Conservation (phyloP, 2,888 invertebrate species). For the Chrysolina oricalcia region DNA sequence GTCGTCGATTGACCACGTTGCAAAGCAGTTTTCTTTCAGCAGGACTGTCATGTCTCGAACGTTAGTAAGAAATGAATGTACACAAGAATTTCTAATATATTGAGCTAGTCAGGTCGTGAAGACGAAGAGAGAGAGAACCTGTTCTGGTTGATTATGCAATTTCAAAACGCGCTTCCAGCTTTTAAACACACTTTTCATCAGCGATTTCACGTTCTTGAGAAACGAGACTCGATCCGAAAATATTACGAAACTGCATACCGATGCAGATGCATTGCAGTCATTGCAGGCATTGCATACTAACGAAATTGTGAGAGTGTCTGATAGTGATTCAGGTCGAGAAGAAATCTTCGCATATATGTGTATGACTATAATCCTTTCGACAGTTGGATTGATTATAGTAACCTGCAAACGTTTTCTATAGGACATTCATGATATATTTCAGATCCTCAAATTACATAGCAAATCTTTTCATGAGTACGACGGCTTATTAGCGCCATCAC, state of each 20-base stretch:
- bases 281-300: background rate
- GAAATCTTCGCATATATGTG: background rate
- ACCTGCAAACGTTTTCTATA: too few relatives aligned
- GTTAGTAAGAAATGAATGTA: conserved; percentile 37
- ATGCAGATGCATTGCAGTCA: conserved; percentile 31
- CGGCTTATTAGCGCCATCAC: too few relatives aligned
- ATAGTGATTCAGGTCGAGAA: background rate
- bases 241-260: conserved; percentile 33
- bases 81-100: conserved; percentile 42
- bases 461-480: too few relatives aligned
- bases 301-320: conserved; percentile 16
- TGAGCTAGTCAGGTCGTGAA: conserved; percentile 26
- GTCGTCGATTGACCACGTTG: conserved; percentile 29
- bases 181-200: conserved; percentile 38
- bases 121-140: conserved; percentile 35
- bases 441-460: too few relatives aligned
- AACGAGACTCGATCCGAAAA: conserved; percentile 32
- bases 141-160: conserved; percentile 47
- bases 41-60: conserved; percentile 25
- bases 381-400: background rate
- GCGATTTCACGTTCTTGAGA: conserved; percentile 35
- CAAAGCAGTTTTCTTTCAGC: conserved; percentile 20
- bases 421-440: too few relatives aligned
- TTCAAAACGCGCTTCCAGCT: conserved; percentile 33
- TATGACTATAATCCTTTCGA: background rate